Evolutionary conservation across 2,888 invertebrate genomes (phyloP).

Genomic region (Nipponacmea schrenckii): DNA sequence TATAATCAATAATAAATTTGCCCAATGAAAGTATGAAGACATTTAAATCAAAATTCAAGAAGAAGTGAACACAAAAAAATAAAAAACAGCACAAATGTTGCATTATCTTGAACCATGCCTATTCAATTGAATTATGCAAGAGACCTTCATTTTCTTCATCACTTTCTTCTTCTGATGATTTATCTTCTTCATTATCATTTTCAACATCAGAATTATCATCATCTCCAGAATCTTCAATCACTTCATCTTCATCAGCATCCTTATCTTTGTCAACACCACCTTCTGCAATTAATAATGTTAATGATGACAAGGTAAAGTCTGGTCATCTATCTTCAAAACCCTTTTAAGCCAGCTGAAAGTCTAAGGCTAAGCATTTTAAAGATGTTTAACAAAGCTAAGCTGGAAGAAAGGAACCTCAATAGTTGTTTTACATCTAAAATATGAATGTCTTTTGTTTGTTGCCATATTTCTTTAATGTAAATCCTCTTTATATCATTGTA

Average conservation of each 20-base stretch:
- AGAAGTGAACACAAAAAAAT: too few species aligned
- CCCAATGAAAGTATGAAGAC: too few species aligned
- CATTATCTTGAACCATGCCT: too few species aligned
- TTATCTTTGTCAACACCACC: constrained; percentile 15
- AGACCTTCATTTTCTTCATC: constrained; percentile 23
- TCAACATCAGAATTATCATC: constrained; percentile 17
- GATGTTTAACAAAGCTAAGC: too few species aligned
- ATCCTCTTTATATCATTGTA: too few species aligned
- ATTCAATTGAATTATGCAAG: constrained; percentile 16
- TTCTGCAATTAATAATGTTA: constrained; percentile 3
- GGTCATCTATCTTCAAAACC: too few species aligned
- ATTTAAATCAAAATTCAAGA: too few species aligned
- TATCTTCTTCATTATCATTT: constrained; percentile 28
- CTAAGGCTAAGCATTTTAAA: constrained; percentile 3
- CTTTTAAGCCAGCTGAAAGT: neutral
- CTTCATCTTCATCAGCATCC: constrained; percentile 9
- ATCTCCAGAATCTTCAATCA: constrained; percentile 15
- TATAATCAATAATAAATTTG: too few species aligned
- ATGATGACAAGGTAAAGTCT: too few species aligned
- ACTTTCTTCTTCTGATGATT: constrained; percentile 34
- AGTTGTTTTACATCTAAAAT: too few species aligned
- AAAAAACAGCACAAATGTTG: too few species aligned
- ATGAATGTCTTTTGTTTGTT: neutral
- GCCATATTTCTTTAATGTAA: constrained; percentile 24
- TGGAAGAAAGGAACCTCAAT: too few species aligned